Evolutionary conservation across 2,113 vertebrate genomes (phyloP), one percentile per base, ranked within the genome.

Genomic region (Fulmarus glacialis): DNA sequence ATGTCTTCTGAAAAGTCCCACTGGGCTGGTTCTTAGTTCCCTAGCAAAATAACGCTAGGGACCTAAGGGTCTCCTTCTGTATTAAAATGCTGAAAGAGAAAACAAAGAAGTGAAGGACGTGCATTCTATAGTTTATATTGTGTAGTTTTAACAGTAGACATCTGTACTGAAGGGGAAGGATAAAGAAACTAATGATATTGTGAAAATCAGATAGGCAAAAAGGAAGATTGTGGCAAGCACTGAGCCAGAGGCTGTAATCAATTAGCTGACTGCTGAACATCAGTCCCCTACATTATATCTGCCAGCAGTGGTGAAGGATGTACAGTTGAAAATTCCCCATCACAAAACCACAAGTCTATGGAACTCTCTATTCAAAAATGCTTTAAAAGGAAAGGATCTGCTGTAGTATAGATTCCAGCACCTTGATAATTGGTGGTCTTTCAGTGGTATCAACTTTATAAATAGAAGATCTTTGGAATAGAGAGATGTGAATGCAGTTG

Each of bases 251-350:
- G 24, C 43, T 79, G 19, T 38, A 89, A 91, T 92, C 85, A 89
- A 84, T 94, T 94, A 90, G 47, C 40, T 92, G 85, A 87, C 67
- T 74, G 62, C 24, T 87, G 47, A 94, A 82, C 60, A 81, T 92
- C 75, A 84, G 47, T 48, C 64, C 8, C 9, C 20, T 83, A n/a
- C 32, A 59, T 79, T 58, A 12, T 36, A 48, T 73, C 42, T 93
- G 50, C 42, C 9, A 26, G 32, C 36, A 63, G 36, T 0, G 8
- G 20, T 66, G 79, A 92, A 87, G 84, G 47, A 59, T 60, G 47
- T 18, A 42, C n/a, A 58, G 38, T 8, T 77, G 62, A 90, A 92
- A 90, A 90, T 80, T 56, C 43, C 11, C 36, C 17, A 24, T 43
- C 58, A 70, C 12, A 67, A 86, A 93, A n/a, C 70, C 30, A 63